Evolutionary conservation across 2,888 invertebrate species (phyloP), one percentile per base, ranked within the genome.

Genomic region (Drosophila tanythrix): DNA sequence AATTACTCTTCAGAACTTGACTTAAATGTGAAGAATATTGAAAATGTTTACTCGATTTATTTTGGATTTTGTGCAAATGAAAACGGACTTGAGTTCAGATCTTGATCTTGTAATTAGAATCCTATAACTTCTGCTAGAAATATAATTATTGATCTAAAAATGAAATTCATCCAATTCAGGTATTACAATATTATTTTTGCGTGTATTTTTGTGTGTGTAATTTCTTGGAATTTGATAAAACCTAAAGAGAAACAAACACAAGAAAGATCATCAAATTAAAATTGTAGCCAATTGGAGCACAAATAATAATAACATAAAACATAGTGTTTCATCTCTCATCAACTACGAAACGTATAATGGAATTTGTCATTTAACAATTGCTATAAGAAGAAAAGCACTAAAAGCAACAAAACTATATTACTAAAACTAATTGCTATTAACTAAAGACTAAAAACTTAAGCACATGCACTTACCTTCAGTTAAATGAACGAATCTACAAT

Each of bases 401-500:
- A 70, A 79, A 78, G 81, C 72, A 76, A 77, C 50, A 55, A 51
- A 69, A 56, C 56, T 65, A 77, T 61, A 70, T 48, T 53, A 48
- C 66, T 67, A 56, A 64, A 75, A 74, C 59, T 70, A 75, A 58
- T 65, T 56, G 50, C 79, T 70, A 84, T 66, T 64, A 65, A 58
- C 66, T 71, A 79, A 71, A 43, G 71, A 72, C 67, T 62, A 58
- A 80, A 63, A 88, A 82, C 81, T 79, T 80, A 91, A 88, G 83
- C 83, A 90, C 91, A 92, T 92, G 92, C 91, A 94, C 95, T 95
- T 94, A 98, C 98, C 98, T 96, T 98, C 97, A 95, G 97, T 96
- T 95, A 98, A 96, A 96, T 98, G 98, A 95, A 98, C 97, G 95
- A 98, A 98, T 96, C 97, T 98, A 97, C 98, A 98, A 96, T 97